Base-by-base conservation (phyloP, 2,888 invertebrate genomes). In the Drosophila testacea region DNA sequence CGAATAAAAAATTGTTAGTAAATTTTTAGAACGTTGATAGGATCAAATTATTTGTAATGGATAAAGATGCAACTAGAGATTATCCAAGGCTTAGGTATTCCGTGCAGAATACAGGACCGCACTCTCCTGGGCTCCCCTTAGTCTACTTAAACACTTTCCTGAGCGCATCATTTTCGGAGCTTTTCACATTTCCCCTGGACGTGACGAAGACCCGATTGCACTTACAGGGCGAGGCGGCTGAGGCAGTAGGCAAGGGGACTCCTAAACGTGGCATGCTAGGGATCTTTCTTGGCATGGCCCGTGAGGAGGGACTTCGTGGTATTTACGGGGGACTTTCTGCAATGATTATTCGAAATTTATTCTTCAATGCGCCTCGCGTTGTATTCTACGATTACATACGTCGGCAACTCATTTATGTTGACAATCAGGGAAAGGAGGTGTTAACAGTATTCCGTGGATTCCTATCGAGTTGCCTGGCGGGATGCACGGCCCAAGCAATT, bases 281-380 rank as follows among this genome's bases (percentile, higher is more conserved):
- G 4, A 73, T 60, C 0, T 10, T 77, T 0, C 22, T 39, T 0
- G 51, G 56, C 11, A 69, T 80, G 32, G 11, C 69, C 0, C 44
- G 55, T 2, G 34, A 50, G 3, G 83, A 80, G 11, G 77, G 76
- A 4, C 6, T 70, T 0, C 38, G 7, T 4, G 67, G 67, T 0
- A 10, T 68, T 2, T 82, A 82, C 7, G 61, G 66, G n/a, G 83
- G 80, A n/a, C 56, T 82, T 1, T 68, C 76, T 1, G 50, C 66
- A 0, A 81, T 82, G 80, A 32, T 79, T 0, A 36, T 70, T 0
- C 51, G 81, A 0, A 76, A 68, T 16, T 28, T 80, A 4, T 9
- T 80, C 9, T 82, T 82, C 28, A 80, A 82, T 47, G 73, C 52
- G 6, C 46, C 69, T 0, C 76, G 83, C 1, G 65, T 83, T 0